Evolutionary conservation across 2,113 vertebrate genomes (phyloP), one percentile per base, ranked within the genome.

Genomic region (Scomber japonicus): DNA sequence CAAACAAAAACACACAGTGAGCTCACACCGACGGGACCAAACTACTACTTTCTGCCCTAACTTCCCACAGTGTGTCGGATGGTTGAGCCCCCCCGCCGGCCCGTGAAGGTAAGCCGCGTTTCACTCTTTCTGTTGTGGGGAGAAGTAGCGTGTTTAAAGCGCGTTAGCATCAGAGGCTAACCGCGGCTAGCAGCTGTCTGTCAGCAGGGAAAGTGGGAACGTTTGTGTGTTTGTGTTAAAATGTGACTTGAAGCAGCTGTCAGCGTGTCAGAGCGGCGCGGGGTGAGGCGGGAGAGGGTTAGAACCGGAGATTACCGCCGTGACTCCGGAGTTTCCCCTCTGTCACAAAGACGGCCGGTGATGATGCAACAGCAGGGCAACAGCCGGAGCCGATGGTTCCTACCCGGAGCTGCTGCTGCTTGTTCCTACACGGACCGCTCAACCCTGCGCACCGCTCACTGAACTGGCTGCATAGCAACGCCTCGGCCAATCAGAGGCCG

Each of bases 1-100:
- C 76, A 95, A 95, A 96, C 94, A 94, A 95, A 93, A 94, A 94
- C 92, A 95, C 54, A 88, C 74, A 16, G 76, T n/a, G 46, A 79
- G 69, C 75, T 11, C 44, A 6, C 45, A 48, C 48, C 61, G 56
- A 70, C 81, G 66, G 82, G 35, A 66, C 75, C 53, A 46, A 87
- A 85, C 55, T 65, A 19, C 2, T 56, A 57, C 48, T 87, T 82
- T 75, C 14, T 10, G 0, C n/a, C 53, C 0, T 1, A 17, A 77
- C 68, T 70, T 61, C 44, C 0, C 2, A n/a, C 0, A 5, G 10
- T 71, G 68, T 63, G 65, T 71, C 81, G 82, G 68, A 77, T 45
- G 71, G 80, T 78, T 51, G 46, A 55, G 2, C 16, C 50, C 45
- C 2, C 2, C 77, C 49, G 66, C 59, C 56, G 66, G 55, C 45